Evolutionary conservation across 2,888 invertebrate genomes (phyloP).

Genomic region (Lasioglossum villosulum): DNA sequence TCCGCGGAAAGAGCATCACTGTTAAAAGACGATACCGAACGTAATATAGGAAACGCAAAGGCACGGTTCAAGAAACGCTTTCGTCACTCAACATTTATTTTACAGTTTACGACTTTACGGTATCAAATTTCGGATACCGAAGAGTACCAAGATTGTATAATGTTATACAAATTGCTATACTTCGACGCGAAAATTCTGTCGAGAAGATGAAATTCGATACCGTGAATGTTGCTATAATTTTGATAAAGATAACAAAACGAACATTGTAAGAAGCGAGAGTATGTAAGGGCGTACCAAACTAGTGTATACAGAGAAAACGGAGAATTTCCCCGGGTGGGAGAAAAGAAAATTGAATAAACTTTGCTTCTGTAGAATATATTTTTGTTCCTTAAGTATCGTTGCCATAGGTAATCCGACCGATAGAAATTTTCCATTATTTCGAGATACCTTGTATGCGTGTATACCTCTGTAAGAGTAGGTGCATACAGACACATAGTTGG

Average conservation of each 20-base stretch:
- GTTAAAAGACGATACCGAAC: not conserved
- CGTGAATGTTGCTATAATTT: not conserved
- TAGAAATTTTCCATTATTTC: not conserved
- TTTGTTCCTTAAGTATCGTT: not conserved
- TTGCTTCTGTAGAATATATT: conserved; percentile 9
- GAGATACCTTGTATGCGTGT: not conserved
- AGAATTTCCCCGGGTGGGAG: not conserved
- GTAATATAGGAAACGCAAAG: not conserved
- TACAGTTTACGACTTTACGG: not conserved
- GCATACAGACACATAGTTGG: not conserved
- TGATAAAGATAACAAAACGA: not conserved
- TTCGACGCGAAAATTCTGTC: not conserved
- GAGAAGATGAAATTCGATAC: not conserved
- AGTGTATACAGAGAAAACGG: not conserved
- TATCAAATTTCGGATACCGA: not conserved
- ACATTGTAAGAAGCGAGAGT: not conserved
- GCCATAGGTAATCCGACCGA: not conserved
- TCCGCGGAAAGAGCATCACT: not conserved
- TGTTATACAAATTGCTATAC: not conserved
- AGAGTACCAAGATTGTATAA: not conserved
- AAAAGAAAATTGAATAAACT: conserved; percentile 1
- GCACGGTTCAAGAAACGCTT: not conserved
- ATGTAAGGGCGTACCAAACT: not conserved
- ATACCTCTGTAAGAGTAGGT: not conserved
- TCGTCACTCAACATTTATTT: not conserved